Conservation (phyloP, 1,140 invertebrate species). For the Trichonephila inaurata region DNA sequence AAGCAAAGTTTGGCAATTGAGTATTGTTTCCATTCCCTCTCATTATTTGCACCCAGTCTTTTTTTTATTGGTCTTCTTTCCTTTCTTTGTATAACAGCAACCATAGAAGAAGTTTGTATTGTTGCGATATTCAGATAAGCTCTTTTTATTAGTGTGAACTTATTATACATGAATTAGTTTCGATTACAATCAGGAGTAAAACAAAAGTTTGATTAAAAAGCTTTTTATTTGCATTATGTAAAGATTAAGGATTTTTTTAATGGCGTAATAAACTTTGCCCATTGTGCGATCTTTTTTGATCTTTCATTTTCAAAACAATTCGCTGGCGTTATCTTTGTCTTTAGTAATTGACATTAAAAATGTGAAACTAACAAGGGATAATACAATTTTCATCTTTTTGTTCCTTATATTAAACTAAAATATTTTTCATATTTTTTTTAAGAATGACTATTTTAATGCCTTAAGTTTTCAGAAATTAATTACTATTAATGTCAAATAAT, state of each 20-base stretch:
- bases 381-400: too few relatives aligned
- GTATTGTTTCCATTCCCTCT: slow-evolving; percentile 27
- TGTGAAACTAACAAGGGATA: background rate
- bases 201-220: slow-evolving; percentile 34
- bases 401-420: too few relatives aligned
- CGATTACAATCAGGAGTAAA: background rate
- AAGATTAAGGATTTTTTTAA: slow-evolving; percentile 24
- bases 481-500: too few relatives aligned
- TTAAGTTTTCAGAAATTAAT: too few relatives aligned
- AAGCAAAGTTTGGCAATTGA: slow-evolving; percentile 49
- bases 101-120: slow-evolving; percentile 16
- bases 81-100: slow-evolving; percentile 6
- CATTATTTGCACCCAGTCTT: slow-evolving; percentile 34
- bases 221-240: slow-evolving; percentile 39
- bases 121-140: background rate
- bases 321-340: background rate
- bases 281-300: background rate
- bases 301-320: background rate
- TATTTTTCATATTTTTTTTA: too few relatives aligned
- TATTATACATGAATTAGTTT: background rate
- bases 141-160: slow-evolving; percentile 12
- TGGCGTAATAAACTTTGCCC: background rate
- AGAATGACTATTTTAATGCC: too few relatives aligned
- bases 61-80: background rate
- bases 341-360: background rate